Base-by-base conservation (phyloP, 2,888 invertebrate species). In the Hirtodrosophila duncani region DNA sequence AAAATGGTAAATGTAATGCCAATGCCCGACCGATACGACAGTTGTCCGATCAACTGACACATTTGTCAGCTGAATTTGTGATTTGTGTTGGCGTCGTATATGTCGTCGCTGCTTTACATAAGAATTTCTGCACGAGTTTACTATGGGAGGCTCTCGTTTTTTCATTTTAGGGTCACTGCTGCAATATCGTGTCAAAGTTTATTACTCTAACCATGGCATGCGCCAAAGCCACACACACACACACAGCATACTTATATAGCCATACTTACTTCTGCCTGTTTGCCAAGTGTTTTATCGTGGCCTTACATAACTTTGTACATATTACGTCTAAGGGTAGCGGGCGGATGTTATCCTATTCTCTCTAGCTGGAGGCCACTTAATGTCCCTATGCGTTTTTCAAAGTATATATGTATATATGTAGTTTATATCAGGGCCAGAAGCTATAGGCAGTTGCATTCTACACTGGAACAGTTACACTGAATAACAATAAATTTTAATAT, bases 301-400 rank as follows among this genome's bases (percentile, higher is more conserved):
- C 43, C 51, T 72, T 72, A 72, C 75, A 78, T 72, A 72, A 72
- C 56, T 60, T 56, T 37, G 49, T 61, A 53, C n/a, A n/a, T n/a
- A n/a, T n/a, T n/a, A n/a, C n/a, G n/a, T n/a, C n/a, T n/a, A n/a
- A n/a, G n/a, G n/a, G n/a, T n/a, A n/a, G n/a, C n/a, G n/a, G n/a
- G n/a, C n/a, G n/a, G n/a, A n/a, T n/a, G n/a, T n/a, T n/a, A n/a
- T n/a, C n/a, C n/a, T n/a, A n/a, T n/a, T n/a, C n/a, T n/a, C n/a
- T n/a, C n/a, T n/a, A n/a, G n/a, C n/a, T n/a, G n/a, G n/a, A n/a
- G 52, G 46, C 60, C 72, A 65, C 77, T 77, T 68, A 52, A 56
- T 56, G 55, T 46, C 65, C 43, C 29, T n/a, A n/a, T n/a, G n/a
- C n/a, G n/a, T n/a, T n/a, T n/a, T n/a, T n/a, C n/a, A n/a, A n/a